These are phyloP conservation scores for Serrognathus titanus DNA, from an alignment of 2,888 invertebrate genomes.

Conservation along the genomic window DNA sequence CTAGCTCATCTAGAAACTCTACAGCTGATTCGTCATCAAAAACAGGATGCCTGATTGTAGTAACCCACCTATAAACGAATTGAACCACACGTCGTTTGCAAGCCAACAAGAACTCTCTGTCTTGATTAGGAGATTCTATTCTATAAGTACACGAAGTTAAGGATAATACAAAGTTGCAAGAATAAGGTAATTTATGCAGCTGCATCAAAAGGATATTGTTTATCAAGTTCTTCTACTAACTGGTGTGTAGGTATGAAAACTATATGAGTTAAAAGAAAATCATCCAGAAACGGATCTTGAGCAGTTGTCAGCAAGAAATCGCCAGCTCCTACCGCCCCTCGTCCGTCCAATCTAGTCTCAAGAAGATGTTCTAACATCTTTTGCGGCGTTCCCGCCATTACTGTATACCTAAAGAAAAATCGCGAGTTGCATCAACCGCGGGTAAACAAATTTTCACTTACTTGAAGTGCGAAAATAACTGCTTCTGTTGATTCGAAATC, in stretches of 20 bases:
- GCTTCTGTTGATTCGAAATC: constrained; percentile 57
- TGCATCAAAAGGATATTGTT: constrained; percentile 68
- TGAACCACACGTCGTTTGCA: constrained; percentile 73
- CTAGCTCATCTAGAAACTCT: constrained; percentile 73
- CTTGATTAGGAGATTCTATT: constrained; percentile 57
- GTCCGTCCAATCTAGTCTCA: constrained; percentile 71
- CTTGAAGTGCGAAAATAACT: constrained; percentile 61
- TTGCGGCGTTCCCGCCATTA: constrained; percentile 82
- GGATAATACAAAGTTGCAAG: constrained; percentile 33
- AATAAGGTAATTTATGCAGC: background rate
- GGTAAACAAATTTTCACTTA: constrained; percentile 41
- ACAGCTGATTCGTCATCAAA: constrained; percentile 69
- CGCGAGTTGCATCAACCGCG: background rate
- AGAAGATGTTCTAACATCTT: constrained; percentile 84
- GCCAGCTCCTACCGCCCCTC: constrained; percentile 52
- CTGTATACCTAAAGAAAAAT: constrained; percentile 63
- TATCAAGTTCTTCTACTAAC: constrained; percentile 68
- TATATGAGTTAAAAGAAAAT: constrained; percentile 78
- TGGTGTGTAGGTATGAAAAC: constrained; percentile 77
- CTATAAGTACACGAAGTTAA: constrained; percentile 55
- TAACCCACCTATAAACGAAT: constrained; percentile 75
- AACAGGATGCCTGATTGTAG: constrained; percentile 68
- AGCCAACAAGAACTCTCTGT: constrained; percentile 63
- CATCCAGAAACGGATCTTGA: constrained; percentile 74
- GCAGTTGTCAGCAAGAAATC: constrained; percentile 42